A percentile compares a stretch with the other conserved stretches of the same genome.
phyloP scores from a whole-genome alignment of 2,797 vertebrate species.

The Sternarchorhynchus goeldii region DNA sequence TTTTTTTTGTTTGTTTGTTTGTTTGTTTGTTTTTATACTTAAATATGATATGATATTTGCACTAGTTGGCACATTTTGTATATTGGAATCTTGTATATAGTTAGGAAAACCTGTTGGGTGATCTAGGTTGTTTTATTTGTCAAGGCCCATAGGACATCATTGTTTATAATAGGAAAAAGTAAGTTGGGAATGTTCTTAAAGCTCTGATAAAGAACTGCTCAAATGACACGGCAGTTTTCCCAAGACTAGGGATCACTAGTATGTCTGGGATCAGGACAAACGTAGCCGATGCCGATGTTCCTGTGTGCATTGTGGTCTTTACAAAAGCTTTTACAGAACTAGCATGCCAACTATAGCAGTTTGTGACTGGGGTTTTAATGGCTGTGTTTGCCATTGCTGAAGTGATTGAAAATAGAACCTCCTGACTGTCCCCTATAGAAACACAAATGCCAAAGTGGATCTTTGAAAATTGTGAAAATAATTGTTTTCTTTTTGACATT shows the following conservation, averaged over 20 bases:
- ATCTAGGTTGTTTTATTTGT: slow-evolving; percentile 9
- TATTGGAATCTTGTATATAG: slow-evolving; percentile 4
- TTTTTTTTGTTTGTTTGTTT: too few relatives aligned
- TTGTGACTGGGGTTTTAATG: neutral
- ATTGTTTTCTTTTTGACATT: neutral
- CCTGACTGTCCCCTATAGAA: neutral
- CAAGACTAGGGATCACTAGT: neutral
- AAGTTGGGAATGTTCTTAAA: slow-evolving; percentile 4
- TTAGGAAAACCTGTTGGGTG: neutral
- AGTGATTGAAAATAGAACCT: neutral
- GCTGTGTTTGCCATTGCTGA: neutral
- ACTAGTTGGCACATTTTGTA: slow-evolving; percentile 43
- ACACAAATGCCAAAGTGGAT: slow-evolving; percentile 42
- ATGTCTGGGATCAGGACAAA: too few relatives aligned
- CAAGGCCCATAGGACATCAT: neutral
- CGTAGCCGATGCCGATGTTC: too few relatives aligned
- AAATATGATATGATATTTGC: slow-evolving; percentile 35
- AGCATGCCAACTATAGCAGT: neutral
- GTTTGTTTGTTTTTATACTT: neutral
- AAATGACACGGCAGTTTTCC: neutral
- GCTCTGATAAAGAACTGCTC: neutral
- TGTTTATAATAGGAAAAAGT: slow-evolving; percentile 3
- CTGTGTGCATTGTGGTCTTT: neutral
- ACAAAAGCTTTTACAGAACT: neutral
- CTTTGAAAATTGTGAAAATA: neutral